Evolutionary conservation across 2,888 invertebrate genomes (phyloP), one percentile per base, ranked within the genome.

Genomic region (Drosophila histrio): DNA sequence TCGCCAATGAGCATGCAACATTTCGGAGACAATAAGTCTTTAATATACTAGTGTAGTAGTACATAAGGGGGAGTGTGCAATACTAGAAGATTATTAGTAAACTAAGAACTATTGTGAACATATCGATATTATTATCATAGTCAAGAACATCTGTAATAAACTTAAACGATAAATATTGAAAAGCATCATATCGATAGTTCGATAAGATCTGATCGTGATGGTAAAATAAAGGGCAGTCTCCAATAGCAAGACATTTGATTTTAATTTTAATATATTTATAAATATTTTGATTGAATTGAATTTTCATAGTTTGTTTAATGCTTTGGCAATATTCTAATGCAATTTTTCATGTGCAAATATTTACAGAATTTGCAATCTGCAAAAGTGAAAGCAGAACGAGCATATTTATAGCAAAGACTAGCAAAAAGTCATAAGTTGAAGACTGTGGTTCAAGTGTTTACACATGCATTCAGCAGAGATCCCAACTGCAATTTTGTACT

Each of bases 381-480:
- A 19, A 19, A 17, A 24, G 22, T 15, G 11, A 34, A 34, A 49
- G 49, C 9, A 17, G 9, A 9, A 9, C 19, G 21, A n/a, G 19
- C 38, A 21, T n/a, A 38, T 19, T 21, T 11, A 11, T 11, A 5
- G 38, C 30, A 41, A 62, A 60, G 13, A 21, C n/a, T 5, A 15
- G 9, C 15, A 7, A 44, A 38, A 28, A 28, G 44, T 19, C 44
- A 44, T 3, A 32, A 32, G 32, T 24, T 24, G 17, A 17, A 47
- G 47, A 38, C 43, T 34, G 11, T 39, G 28, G n/a, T 1, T 19
- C 47, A 54, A 64, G 54, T 72, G 59, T 65, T 65, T 72, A 17
- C 52, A 34, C 24, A 52, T 44, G 57, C 44, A 64, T 47, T 64
- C 50, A 65, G 26, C 46, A 36, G 11, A 46, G 39, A 50, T 43